Percentiles rank a stretch among this genome's conserved stretches.
phyloP scores from a whole-genome alignment of 2,113 vertebrate genomes.

The Aptenodytes forsteri region DNA sequence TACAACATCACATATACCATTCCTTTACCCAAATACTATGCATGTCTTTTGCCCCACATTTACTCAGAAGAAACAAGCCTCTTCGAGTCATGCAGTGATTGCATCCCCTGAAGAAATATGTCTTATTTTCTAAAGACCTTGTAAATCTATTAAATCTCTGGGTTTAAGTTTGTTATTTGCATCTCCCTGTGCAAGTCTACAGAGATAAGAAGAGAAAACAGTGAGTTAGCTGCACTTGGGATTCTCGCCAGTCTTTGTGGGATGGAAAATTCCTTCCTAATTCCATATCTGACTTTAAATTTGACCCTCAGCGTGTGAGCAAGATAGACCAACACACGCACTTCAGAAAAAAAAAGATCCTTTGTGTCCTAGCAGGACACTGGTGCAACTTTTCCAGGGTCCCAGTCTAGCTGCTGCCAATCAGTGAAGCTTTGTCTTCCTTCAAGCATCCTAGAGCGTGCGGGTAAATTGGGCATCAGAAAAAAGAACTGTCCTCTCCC shows the following conservation, averaged over 20 bases:
- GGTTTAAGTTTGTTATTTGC: slow-evolving; percentile 22
- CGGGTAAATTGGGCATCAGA: slow-evolving; percentile 4
- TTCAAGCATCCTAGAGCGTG: neutral
- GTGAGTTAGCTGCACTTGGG: slow-evolving; percentile 44
- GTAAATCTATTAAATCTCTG: neutral
- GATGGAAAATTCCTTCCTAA: slow-evolving; percentile 72
- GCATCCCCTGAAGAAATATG: neutral
- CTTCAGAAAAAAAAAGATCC: slow-evolving; percentile 49
- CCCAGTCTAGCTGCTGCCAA: slow-evolving; percentile 15
- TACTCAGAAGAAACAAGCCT: neutral
- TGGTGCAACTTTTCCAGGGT: slow-evolving; percentile 46
- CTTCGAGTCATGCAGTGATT: neutral
- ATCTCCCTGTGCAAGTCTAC: neutral
- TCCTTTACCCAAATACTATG: neutral
- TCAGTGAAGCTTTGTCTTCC: slow-evolving; percentile 29
- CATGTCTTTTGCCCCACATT: neutral
- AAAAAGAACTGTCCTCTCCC: neutral
- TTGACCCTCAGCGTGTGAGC: slow-evolving; percentile 61
- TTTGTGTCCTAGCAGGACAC: slow-evolving; percentile 13
- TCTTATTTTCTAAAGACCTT: neutral
- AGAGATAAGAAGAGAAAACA: slow-evolving; percentile 49
- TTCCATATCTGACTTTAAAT: slow-evolving; percentile 72
- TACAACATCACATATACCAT: neutral
- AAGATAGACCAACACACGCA: slow-evolving; percentile 59
- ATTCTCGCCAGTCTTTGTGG: slow-evolving; percentile 56